Percentiles rank a stretch among this genome's conserved stretches.
phyloP scores from a whole-genome alignment of 1,140 invertebrate genomes.

The Plodia interpunctella region DNA sequence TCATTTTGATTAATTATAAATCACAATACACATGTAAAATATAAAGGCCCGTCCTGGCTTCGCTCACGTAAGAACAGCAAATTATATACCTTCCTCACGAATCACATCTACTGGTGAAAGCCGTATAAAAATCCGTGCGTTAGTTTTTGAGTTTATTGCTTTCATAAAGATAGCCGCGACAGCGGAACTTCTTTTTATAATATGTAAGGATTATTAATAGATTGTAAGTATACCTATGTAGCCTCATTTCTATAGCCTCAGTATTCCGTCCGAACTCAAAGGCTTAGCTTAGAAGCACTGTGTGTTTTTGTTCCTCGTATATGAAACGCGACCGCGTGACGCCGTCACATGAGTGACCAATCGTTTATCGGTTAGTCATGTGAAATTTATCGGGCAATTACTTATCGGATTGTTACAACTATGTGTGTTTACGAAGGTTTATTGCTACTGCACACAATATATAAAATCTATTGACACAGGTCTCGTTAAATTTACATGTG shows the following conservation, averaged over 20 bases:
- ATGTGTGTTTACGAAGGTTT: neutral
- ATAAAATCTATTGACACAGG: neutral
- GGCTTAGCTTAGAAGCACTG: no score
- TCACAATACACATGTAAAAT: no score
- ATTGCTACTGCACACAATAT: neutral
- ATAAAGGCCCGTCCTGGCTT: no score
- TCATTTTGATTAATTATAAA: no score
- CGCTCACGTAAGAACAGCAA: no score
- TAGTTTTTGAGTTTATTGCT: no score
- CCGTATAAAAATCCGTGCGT: no score
- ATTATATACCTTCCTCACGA: no score
- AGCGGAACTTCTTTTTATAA: no score
- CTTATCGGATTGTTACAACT: neutral
- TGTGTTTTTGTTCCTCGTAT: neutral
- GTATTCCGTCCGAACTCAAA: neutral
- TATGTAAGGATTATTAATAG: no score
- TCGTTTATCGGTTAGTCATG: neutral
- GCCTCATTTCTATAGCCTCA: neutral
- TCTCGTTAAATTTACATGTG: neutral
- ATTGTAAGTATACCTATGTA: neutral
- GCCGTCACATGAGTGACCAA: slow-evolving; percentile 3
- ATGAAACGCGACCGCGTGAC: slow-evolving; percentile 2
- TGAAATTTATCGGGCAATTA: slow-evolving; percentile 6
- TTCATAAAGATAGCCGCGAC: no score
- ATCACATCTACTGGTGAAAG: no score